Evolutionary conservation across 1,140 invertebrate genomes (phyloP), one percentile per base, ranked within the genome.

Genomic region (Pseudoatta argentina): DNA sequence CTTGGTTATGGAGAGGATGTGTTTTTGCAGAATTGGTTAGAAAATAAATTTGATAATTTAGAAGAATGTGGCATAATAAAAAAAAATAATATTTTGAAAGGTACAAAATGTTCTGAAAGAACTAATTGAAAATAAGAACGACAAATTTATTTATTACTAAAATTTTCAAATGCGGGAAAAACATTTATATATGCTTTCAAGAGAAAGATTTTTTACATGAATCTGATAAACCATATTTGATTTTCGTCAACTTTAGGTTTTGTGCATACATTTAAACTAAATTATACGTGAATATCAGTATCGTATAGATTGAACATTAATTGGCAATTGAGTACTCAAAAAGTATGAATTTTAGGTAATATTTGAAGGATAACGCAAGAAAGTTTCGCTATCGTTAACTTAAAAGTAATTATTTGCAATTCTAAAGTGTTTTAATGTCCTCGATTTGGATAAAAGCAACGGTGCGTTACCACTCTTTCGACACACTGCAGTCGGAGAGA

Each of bases 401-500:
- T 14, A n/a, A 69, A 55, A 81, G 21, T 55, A 55, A 71, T 71
- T 34, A 51, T 55, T 30, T 82, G 69, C 34, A 51, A 48, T 83
- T 61, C 24, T 63, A 14, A 61, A 59, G 69, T 69, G 55, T 51
- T 83, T 69, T n/a, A 48, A 61, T 55, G 55, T 59, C 39, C 67
- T 73, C 39, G 69, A 64, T 73, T 64, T 61, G 18, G 27, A 73
- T 73, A 53, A 75, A 51, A 61, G 69, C 67, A 63, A 73, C 69
- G 30, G 21, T 24, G 39, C 27, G 39, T 83, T 73, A 48, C 39
- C 24, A 39, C 39, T 82, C 55, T 83, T 73, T 83, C 67, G 55
- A 73, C 71, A 83, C 71, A 30, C 27, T 39, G 24, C 12, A 48
- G 34, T 48, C 30, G 48, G 55, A 61, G 48, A 83, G 53, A 73